Evolutionary conservation across 2,797 vertebrate genomes (phyloP).

Genomic region (Falco naumanni): DNA sequence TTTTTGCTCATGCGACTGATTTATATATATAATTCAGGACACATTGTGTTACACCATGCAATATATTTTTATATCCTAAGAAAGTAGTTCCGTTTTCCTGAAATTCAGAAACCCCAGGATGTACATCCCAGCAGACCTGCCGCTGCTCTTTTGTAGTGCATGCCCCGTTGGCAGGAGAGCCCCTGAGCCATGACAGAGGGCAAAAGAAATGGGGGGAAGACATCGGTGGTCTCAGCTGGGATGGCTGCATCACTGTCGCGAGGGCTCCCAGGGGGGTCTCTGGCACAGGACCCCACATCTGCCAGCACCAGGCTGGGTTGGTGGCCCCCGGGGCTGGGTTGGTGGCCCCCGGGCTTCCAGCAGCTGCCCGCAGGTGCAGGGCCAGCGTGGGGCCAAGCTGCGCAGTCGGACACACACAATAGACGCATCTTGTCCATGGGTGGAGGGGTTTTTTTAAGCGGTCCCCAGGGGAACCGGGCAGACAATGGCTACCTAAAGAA

Average conservation of each 20-base stretch:
- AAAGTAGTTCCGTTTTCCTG: background rate
- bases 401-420: conserved; percentile 24
- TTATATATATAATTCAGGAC: background rate
- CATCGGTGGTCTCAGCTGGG: background rate
- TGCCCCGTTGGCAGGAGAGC: background rate
- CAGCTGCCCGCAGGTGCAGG: background rate
- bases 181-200: background rate
- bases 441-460: conserved; percentile 15
- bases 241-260: background rate
- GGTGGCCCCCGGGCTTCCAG: no score
- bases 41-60: no score
- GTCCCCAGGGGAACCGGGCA: background rate
- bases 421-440: background rate
- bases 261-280: background rate
- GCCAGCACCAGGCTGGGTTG: background rate
- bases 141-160: background rate
- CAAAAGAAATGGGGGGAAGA: conserved; percentile 14
- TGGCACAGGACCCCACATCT: conserved; percentile 46
- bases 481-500: conserved; percentile 48
- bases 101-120: background rate
- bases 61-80: background rate
- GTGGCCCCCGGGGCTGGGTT: background rate
- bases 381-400: background rate
- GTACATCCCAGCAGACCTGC: background rate
- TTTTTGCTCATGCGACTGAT: background rate